Evolutionary conservation across 2,797 vertebrate genomes (phyloP).

Genomic region (Morelia viridis): DNA sequence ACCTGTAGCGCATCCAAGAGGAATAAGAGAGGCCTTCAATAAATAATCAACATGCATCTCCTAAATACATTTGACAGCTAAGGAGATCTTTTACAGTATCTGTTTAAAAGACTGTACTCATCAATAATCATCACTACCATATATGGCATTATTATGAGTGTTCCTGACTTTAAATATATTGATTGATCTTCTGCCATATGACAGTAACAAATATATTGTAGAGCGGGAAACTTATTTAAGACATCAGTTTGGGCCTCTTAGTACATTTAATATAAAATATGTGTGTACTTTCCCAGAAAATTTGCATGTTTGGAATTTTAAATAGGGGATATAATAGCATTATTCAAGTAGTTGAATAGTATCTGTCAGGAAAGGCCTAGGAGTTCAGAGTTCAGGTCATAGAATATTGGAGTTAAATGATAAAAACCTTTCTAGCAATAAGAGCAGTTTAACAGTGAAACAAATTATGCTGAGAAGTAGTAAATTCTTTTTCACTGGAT

Average conservation of each 20-base stretch:
- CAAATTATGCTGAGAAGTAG: too few relatives aligned
- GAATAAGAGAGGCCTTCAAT: constrained; percentile 17
- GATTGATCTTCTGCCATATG: constrained; percentile 8
- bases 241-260: background rate
- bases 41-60: constrained; percentile 17
- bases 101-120: constrained; percentile 1
- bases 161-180: constrained; percentile 29
- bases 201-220: constrained; percentile 14
- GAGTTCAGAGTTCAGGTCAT: too few relatives aligned
- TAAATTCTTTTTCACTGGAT: too few relatives aligned
- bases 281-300: background rate
- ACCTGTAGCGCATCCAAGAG: background rate
- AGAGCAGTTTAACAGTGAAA: too few relatives aligned
- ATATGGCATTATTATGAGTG: constrained; percentile 22
- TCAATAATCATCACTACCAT: constrained; percentile 25
- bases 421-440: too few relatives aligned
- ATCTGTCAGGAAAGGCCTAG: too few relatives aligned
- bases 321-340: constrained; percentile 10
- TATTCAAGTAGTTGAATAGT: constrained; percentile 4
- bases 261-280: constrained; percentile 22
- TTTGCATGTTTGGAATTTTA: background rate
- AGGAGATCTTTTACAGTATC: constrained; percentile 10
- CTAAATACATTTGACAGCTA: constrained; percentile 1
- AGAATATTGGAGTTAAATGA: too few relatives aligned
- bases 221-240: constrained; percentile 29